Evolutionary conservation across 92 coral and sea anemone genomes (phyloP).

Genomic region (Epizoanthus stellaris): DNA sequence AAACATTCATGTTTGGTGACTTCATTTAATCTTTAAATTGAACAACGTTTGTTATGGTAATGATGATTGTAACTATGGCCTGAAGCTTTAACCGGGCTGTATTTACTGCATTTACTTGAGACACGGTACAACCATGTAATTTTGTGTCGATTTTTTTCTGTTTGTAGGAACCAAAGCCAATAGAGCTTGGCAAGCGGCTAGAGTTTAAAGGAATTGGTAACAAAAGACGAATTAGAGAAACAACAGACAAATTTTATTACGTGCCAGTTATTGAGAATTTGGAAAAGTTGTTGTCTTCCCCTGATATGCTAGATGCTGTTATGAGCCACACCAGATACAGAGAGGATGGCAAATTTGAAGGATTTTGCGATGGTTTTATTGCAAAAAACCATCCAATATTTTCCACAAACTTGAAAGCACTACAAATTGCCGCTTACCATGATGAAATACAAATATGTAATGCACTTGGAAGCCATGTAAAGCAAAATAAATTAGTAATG

Average conservation of each 20-base stretch:
- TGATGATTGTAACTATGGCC: constrained; percentile 1
- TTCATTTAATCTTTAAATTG: too few species aligned
- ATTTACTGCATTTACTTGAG: background rate
- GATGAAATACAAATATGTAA: constrained; percentile 56
- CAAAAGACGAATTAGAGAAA: constrained; percentile 40
- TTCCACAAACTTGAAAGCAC: constrained; percentile 42
- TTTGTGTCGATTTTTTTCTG: constrained; percentile 1
- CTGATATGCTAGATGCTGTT: background rate
- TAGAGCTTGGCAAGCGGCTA: constrained; percentile 29
- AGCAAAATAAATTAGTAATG: background rate
- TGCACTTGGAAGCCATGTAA: constrained; percentile 44
- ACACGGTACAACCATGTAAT: too few species aligned
- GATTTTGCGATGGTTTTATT: constrained; percentile 49
- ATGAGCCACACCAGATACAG: constrained; percentile 23
- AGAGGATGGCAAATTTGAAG: constrained; percentile 32
- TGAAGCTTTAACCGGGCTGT: constrained; percentile 5
- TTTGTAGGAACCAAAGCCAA: constrained; percentile 18
- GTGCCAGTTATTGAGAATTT: constrained; percentile 38
- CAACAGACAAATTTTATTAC: constrained; percentile 28
- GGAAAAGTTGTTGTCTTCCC: background rate
- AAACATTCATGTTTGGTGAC: too few species aligned
- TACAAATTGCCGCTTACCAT: constrained; percentile 47
- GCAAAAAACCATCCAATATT: constrained; percentile 44
- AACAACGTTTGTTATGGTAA: too few species aligned
- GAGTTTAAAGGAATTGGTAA: constrained; percentile 22